Conservation (phyloP, 2,888 invertebrate genomes). For the Cylindroiulus punctatus region DNA sequence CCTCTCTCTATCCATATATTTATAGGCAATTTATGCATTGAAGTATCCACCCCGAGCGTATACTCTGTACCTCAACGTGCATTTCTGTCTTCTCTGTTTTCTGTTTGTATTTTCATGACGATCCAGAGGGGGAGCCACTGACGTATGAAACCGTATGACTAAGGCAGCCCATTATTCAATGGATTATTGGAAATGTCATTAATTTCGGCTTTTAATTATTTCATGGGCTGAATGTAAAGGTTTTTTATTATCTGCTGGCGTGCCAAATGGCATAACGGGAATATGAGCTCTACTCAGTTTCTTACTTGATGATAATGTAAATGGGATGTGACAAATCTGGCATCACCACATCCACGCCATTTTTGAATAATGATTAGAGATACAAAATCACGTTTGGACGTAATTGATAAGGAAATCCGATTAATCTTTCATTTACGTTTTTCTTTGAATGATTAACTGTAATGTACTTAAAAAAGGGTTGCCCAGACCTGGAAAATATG, state of each 20-base stretch:
- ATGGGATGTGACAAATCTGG: background rate
- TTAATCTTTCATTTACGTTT: background rate
- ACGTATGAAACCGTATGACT: background rate
- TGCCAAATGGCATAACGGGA: constrained; percentile 16
- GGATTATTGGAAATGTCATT: constrained; percentile 26
- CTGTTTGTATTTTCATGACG: background rate
- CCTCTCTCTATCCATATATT: constrained; percentile 38
- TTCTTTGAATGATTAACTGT: background rate
- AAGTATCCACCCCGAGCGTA: constrained; percentile 36
- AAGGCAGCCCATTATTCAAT: constrained; percentile 28
- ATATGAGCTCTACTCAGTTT: background rate
- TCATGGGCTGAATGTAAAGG: background rate
- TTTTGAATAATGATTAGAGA: background rate
- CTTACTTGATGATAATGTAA: background rate
- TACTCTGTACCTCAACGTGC: background rate
- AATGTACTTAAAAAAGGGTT: too few relatives aligned
- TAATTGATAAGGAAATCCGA: background rate
- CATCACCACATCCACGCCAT: background rate
- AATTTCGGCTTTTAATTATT: constrained; percentile 37
- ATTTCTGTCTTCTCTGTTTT: constrained; percentile 14
- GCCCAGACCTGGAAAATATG: too few relatives aligned
- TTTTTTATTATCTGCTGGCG: constrained; percentile 9
- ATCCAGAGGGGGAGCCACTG: constrained; percentile 29
- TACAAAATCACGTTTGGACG: background rate
- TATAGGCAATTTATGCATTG: constrained; percentile 38